phyloP scores from a whole-genome alignment of 2,113 vertebrate species.

The Pungitius pungitius region DNA sequence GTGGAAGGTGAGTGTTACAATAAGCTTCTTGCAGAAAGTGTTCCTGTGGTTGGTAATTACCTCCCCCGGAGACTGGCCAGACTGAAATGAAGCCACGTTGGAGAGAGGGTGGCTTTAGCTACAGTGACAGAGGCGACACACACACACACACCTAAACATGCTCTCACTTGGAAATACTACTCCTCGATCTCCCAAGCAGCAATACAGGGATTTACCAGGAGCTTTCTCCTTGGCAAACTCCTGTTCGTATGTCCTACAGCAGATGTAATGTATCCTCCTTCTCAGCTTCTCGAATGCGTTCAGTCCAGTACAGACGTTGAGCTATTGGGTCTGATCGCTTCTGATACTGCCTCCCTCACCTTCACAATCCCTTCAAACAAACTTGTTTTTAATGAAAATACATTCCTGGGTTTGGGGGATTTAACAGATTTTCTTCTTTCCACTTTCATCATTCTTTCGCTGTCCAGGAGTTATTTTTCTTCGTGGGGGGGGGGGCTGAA shows the following conservation, averaged over 20 bases:
- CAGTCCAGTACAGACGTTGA: conserved; percentile 41
- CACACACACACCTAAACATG: conserved; percentile 1
- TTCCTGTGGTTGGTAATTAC: conserved; percentile 70
- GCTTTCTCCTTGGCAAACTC: conserved; percentile 34
- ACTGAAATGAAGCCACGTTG: conserved; percentile 55
- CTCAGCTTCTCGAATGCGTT: conserved; percentile 42
- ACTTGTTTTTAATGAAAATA: conserved; percentile 78
- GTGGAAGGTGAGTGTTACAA: conserved; percentile 49
- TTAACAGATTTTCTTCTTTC: conserved; percentile 67
- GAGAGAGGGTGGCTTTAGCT: conserved; percentile 50
- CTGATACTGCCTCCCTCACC: conserved; percentile 55
- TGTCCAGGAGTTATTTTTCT: conserved; percentile 40
- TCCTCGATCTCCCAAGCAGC: conserved; percentile 12
- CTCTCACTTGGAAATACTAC: conserved; percentile 8
- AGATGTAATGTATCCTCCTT: conserved; percentile 34
- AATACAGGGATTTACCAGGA: conserved; percentile 43
- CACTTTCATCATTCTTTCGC: conserved; percentile 47
- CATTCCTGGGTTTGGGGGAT: conserved; percentile 73
- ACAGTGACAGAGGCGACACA: conserved; percentile 31
- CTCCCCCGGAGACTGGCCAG: conserved; percentile 59
- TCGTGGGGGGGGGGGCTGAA: conserved; percentile 10
- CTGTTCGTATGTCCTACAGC: conserved; percentile 24
- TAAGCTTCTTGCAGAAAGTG: conserved; percentile 69
- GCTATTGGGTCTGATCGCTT: conserved; percentile 58
- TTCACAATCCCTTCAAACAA: conserved; percentile 75